Base-by-base conservation (phyloP, 53 echinoderm and acorn worm genomes). In the Luidia sarsii region DNA sequence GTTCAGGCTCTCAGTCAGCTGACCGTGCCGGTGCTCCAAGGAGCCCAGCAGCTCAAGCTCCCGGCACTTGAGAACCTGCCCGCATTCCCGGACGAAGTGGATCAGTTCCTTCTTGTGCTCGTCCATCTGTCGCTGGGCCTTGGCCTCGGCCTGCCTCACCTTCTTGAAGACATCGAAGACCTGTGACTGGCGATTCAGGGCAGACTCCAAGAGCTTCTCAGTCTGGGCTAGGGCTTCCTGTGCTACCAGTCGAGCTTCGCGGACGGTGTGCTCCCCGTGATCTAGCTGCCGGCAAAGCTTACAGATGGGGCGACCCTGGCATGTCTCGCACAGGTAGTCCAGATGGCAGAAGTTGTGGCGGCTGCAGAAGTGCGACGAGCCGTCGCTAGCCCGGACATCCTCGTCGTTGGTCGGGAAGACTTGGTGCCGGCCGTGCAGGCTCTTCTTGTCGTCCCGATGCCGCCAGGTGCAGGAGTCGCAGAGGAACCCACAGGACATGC, bases 21-120 rank as follows among this genome's bases (percentile, higher is more conserved):
- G 75, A 19, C 45, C 7, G 60, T 32, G 29, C 39, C 41, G 75
- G 30, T 75, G 75, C 11, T 75, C 75, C 3, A 60, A 15, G 2
- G 61, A 57, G 9, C 61, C 48, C n/a, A 32, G 31, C 13, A 75
- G 61, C 30, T 59, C 61, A 28, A 61, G 39, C 33, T 60, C 75
- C 30, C 75, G 36, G 4, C 38, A 30, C 13, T 14, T 41, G 8
- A 75, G 29, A 36, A 75, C 30, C 59, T 6, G 16, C 8, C 49
- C 43, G 46, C 75, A 75, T n/a, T 75, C 75, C 36, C 23, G 48
- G 46, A 75, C 41, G 46, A 60, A 75, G 21, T 32, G 19, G 30
- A 20, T 39, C 16, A 75, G 59, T 34, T 60, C 28, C n/a, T 18
- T 39, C 59, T 45, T 75, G 19, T n/a, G 13, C 41, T 60, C 1